A percentile compares a stretch with the other conserved stretches of the same genome.
Conservation (phyloP, 2,113 vertebrate genomes). For the Apodemus sylvaticus region DNA sequence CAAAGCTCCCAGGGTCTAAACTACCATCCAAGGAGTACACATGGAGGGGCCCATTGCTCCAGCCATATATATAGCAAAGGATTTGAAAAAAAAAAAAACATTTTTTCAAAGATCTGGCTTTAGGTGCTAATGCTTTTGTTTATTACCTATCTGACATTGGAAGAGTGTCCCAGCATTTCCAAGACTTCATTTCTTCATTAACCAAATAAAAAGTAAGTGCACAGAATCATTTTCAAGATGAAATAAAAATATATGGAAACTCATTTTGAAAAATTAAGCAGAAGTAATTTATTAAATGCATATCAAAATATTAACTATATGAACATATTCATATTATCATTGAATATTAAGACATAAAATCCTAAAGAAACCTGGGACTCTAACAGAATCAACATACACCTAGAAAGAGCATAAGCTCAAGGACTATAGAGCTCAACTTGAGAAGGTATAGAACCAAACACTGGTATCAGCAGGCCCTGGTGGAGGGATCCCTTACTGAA, state of each 20-base stretch:
- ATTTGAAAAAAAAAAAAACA: too few species aligned
- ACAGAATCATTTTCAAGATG: not conserved
- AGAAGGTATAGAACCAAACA: not conserved
- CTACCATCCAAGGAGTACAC: too few species aligned
- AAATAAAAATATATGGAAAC: slow-evolving; percentile 6
- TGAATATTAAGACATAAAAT: slow-evolving; percentile 30
- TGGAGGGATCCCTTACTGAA: not conserved
- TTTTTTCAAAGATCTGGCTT: not conserved
- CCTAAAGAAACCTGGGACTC: not conserved
- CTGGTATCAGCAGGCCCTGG: not conserved
- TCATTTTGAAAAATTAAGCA: not conserved
- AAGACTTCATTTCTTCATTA: not conserved
- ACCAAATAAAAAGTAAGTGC: not conserved
- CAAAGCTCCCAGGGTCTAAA: too few species aligned
- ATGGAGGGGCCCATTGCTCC: too few species aligned
- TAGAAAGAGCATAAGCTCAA: not conserved
- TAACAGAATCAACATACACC: not conserved
- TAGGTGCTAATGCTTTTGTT: not conserved
- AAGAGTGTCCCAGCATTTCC: not conserved
- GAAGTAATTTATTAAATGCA: not conserved
- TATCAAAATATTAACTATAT: not conserved
- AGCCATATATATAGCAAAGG: too few species aligned
- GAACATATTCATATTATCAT: not conserved
- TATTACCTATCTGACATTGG: not conserved
- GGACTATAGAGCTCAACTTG: not conserved